phyloP scores from a whole-genome alignment of 2,113 vertebrate species.

The Solenodon paradoxus region DNA sequence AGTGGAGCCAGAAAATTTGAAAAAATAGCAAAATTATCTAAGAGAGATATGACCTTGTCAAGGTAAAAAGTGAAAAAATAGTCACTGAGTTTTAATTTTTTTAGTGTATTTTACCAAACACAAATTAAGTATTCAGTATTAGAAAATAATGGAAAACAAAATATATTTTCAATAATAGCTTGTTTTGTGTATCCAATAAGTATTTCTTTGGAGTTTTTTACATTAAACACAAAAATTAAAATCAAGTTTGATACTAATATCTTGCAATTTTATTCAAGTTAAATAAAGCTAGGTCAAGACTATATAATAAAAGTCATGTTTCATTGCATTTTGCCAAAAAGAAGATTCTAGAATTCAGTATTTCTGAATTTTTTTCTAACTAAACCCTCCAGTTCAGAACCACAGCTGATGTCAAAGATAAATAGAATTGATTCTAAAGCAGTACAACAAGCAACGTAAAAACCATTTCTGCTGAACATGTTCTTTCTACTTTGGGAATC shows the following conservation, averaged over 20 bases:
- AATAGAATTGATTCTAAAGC: conserved; percentile 65
- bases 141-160: background rate
- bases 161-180: background rate
- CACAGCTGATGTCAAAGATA: conserved; percentile 66
- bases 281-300: background rate
- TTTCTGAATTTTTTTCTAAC: background rate
- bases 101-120: background rate
- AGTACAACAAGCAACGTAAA: conserved; percentile 24
- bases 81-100: background rate
- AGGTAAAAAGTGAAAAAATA: background rate
- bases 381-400: conserved; percentile 34
- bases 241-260: background rate
- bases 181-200: background rate
- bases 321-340: background rate
- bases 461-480: conserved; percentile 65
- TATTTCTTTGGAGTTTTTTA: background rate
- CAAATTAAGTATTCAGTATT: background rate
- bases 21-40: background rate
- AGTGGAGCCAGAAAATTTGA: background rate
- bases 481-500: conserved; percentile 63
- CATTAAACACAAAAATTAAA: background rate
- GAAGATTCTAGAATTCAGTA: conserved; percentile 23
- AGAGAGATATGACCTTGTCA: background rate
- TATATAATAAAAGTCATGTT: background rate
- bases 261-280: background rate